Conservation (phyloP, 30 jellyfish, hydroid and myxozoan species). For the Morbakka virulenta region DNA sequence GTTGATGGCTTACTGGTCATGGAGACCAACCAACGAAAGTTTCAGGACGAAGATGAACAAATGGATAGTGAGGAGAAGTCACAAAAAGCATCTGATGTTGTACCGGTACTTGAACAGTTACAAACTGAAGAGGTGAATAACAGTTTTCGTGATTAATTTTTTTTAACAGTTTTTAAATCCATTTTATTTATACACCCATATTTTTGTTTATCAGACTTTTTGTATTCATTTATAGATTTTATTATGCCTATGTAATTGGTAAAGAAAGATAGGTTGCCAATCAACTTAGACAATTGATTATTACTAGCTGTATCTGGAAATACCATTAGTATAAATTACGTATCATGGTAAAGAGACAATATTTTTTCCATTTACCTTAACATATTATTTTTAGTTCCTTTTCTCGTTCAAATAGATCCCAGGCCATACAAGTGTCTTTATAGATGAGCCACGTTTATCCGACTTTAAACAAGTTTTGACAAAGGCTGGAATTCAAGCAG, state of each 20-base stretch:
- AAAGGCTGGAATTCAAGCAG: slow-evolving; percentile 94
- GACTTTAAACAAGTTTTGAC: slow-evolving; percentile 94
- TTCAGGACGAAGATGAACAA: slow-evolving; percentile 29
- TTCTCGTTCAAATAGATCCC: slow-evolving; percentile 65
- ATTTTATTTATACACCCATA: background rate
- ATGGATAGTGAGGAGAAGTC: slow-evolving; percentile 51
- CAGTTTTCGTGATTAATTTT: too few relatives aligned
- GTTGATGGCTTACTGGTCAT: slow-evolving; percentile 92
- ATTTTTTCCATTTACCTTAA: background rate
- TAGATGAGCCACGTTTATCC: slow-evolving; percentile 93
- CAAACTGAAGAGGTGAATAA: slow-evolving; percentile 88
- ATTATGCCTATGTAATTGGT: too few relatives aligned
- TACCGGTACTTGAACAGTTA: slow-evolving; percentile 88
- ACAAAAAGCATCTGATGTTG: slow-evolving; percentile 72
- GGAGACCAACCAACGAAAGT: slow-evolving; percentile 49
- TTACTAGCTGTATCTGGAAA: background rate
- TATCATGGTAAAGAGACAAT: background rate
- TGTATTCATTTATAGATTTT: background rate
- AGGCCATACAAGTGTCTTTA: slow-evolving; percentile 85
- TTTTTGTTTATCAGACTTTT: background rate
- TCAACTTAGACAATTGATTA: too few relatives aligned
- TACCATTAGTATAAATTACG: background rate
- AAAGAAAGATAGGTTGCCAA: too few relatives aligned
- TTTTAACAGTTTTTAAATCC: background rate
- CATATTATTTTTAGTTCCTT: background rate